Percentiles rank a stretch among this genome's conserved stretches.
These are phyloP conservation scores for Dryobates pubescens DNA, from an alignment of 2,797 vertebrate genomes.

Conservation along the genomic window DNA sequence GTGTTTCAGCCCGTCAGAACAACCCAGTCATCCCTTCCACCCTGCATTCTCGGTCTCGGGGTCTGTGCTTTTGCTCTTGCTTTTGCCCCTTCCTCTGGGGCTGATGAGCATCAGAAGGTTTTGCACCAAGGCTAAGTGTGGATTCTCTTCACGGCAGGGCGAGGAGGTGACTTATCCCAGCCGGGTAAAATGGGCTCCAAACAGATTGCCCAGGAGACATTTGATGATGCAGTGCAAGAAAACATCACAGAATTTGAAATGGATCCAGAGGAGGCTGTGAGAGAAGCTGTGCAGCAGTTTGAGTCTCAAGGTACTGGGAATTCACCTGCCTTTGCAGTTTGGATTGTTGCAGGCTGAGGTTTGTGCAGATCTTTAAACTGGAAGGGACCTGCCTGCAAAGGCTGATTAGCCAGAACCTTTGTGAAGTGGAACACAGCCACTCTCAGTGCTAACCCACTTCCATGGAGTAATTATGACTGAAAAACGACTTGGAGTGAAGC, in stretches of 20 bases:
- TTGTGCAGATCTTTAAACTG: no score
- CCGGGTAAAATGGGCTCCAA: slow-evolving; percentile 81
- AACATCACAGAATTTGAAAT: slow-evolving; percentile 93
- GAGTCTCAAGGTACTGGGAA: slow-evolving; percentile 87
- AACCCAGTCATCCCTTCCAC: fast-evolving
- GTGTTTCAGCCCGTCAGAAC: fast-evolving
- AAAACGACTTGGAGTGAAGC: background rate
- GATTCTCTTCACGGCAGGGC: background rate
- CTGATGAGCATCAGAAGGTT: fast-evolving
- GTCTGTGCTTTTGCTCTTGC: background rate
- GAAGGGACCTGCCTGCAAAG: no score
- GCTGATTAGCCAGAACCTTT: fast-evolving
- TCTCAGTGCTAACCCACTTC: background rate
- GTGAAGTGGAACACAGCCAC: background rate
- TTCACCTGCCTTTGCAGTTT: background rate
- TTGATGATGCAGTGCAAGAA: slow-evolving; percentile 90
- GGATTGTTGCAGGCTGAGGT: no score
- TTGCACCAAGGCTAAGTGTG: background rate
- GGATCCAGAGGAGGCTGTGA: slow-evolving; percentile 88
- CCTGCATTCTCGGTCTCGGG: fast-evolving
- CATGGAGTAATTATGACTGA: background rate
- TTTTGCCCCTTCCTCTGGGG: fast-evolving
- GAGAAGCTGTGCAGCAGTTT: slow-evolving; percentile 91
- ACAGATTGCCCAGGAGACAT: slow-evolving; percentile 93
- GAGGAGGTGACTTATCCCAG: fast-evolving